These are phyloP conservation scores for Microcebus murinus DNA, from an alignment of 2,113 vertebrate species.

Conservation along the genomic window DNA sequence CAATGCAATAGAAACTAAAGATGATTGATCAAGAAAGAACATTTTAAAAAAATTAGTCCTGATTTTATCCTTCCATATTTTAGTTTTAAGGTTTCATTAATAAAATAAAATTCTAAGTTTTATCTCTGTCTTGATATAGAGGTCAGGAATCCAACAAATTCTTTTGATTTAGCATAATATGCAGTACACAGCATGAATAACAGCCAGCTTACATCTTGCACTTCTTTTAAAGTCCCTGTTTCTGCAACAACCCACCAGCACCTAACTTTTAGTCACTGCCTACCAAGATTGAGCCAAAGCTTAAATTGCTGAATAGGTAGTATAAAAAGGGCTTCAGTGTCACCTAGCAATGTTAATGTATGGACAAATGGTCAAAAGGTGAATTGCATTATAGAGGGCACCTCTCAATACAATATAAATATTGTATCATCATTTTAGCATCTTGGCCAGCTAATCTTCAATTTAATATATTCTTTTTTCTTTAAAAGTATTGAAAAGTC, in stretches of 20 bases:
- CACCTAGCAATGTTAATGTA: slow-evolving; percentile 78
- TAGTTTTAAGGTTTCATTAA: slow-evolving; percentile 45
- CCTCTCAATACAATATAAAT: slow-evolving; percentile 67
- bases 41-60: not conserved
- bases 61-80: not conserved
- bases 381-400: slow-evolving; percentile 71
- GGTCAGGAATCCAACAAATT: slow-evolving; percentile 68
- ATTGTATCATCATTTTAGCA: slow-evolving; percentile 51
- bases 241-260: not conserved
- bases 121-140: slow-evolving; percentile 48
- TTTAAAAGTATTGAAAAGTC: not conserved
- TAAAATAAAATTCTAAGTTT: slow-evolving; percentile 45
- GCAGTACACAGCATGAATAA: slow-evolving; percentile 66
- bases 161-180: slow-evolving; percentile 69
- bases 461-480: not conserved
- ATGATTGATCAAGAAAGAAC: slow-evolving; percentile 55
- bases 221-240: not conserved
- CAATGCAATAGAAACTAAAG: slow-evolving; percentile 5
- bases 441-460: not conserved
- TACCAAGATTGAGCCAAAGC: slow-evolving; percentile 54
- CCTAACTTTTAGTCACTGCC: slow-evolving; percentile 66
- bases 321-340: slow-evolving; percentile 73
- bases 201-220: slow-evolving; percentile 5
- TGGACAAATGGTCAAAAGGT: slow-evolving; percentile 76
- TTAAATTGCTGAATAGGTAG: slow-evolving; percentile 75